Conservation (phyloP, 2,797 vertebrate species). For the Neosilurus hyrtlii region DNA sequence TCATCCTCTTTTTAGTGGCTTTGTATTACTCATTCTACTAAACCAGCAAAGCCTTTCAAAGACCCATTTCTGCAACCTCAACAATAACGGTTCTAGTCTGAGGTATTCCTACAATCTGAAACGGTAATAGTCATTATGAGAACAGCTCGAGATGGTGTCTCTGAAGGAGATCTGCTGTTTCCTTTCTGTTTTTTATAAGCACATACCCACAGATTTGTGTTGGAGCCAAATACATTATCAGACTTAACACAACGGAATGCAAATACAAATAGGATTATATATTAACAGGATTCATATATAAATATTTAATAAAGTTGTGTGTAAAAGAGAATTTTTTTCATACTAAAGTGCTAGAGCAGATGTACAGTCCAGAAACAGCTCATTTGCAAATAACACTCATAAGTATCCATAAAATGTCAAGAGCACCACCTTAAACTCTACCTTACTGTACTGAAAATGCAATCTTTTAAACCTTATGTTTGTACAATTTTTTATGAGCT, state of each 20-base stretch:
- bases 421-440: background rate
- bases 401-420: background rate
- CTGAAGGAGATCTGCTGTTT: conserved; percentile 20
- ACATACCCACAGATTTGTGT: conserved; percentile 42
- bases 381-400: background rate
- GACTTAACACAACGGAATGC: background rate
- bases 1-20: conserved; percentile 39
- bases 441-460: background rate
- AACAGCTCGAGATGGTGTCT: background rate
- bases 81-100: conserved; percentile 17
- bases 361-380: background rate
- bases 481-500: background rate
- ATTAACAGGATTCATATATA: background rate
- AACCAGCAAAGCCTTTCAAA: conserved; percentile 19
- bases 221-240: background rate
- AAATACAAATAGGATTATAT: background rate
- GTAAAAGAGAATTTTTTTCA: background rate
- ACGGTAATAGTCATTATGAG: background rate
- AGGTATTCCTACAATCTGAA: background rate
- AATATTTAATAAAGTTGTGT: background rate
- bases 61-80: conserved; percentile 3
- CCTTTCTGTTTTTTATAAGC: conserved; percentile 46
- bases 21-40: conserved; percentile 60
- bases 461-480: background rate
- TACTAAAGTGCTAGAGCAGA: no score